These are phyloP conservation scores for Hyposoter dolosus DNA, from an alignment of 2,888 invertebrate genomes.

Conservation along the genomic window DNA sequence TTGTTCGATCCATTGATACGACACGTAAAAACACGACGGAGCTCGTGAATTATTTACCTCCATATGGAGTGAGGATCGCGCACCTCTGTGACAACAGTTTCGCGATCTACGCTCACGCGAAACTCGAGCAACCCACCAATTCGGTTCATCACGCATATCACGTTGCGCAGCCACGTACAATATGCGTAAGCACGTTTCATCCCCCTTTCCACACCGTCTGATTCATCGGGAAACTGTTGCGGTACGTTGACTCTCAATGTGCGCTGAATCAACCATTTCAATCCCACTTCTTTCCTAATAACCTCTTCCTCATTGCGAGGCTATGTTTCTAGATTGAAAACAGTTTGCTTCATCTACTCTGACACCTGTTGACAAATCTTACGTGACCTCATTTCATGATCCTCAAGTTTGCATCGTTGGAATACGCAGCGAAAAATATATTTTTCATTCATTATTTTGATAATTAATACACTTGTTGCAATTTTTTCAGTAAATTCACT, in stretches of 20 bases:
- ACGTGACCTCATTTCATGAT: neutral
- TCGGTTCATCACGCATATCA: slow-evolving; percentile 51
- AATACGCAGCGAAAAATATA: no score
- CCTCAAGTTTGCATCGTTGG: no score
- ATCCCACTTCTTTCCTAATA: neutral
- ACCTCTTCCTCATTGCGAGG: neutral
- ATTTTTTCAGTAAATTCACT: no score
- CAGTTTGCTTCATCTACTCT: neutral
- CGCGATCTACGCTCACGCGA: slow-evolving; percentile 5
- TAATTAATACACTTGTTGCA: no score
- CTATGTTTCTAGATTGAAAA: neutral
- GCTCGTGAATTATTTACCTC: neutral
- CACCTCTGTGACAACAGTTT: slow-evolving; percentile 32
- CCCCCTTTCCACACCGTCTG: slow-evolving; percentile 18
- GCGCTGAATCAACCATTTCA: neutral
- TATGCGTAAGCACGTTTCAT: slow-evolving; percentile 54
- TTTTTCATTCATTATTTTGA: no score
- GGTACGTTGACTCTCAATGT: slow-evolving; percentile 3
- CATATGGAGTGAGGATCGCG: slow-evolving; percentile 42
- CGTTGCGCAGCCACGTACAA: slow-evolving; percentile 57
- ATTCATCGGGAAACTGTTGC: slow-evolving; percentile 49
- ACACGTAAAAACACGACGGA: neutral
- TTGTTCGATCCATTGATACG: slow-evolving; percentile 17
- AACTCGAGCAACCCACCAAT: slow-evolving; percentile 27
- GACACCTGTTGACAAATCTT: slow-evolving; percentile 8